Conservation (phyloP, 2,888 invertebrate species). For the Eupithecia abbreviata region DNA sequence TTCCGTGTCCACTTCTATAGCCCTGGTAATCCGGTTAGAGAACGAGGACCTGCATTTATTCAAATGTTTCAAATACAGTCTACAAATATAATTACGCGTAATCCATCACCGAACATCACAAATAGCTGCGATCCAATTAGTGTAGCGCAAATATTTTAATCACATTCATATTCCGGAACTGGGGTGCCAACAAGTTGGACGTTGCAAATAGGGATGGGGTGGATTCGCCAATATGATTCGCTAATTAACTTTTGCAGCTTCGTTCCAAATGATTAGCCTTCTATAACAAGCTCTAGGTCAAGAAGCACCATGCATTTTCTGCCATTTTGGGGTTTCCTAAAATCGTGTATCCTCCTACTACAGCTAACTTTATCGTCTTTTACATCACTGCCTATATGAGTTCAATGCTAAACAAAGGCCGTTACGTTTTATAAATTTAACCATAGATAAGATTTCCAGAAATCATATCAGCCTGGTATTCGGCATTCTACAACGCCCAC, state of each 20-base stretch:
- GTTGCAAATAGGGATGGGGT: conserved; percentile 23
- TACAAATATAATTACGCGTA: conserved; percentile 24
- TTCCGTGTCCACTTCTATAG: not conserved
- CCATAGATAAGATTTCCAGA: not conserved
- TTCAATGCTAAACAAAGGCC: not conserved
- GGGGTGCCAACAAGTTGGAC: conserved; percentile 32
- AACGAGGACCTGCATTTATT: not conserved
- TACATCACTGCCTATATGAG: not conserved
- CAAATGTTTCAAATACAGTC: not conserved
- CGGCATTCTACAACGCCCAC: not conserved
- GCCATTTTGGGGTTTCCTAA: not conserved
- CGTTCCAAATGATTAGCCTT: not conserved
- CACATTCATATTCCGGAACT: conserved; percentile 34
- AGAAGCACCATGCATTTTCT: not conserved
- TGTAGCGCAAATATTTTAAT: conserved; percentile 38
- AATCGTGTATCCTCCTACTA: not conserved
- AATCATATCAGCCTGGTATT: not conserved
- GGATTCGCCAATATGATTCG: not conserved
- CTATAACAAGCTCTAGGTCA: not conserved
- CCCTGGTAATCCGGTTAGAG: not conserved
- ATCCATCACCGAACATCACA: conserved; percentile 33
- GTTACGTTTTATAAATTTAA: not conserved
- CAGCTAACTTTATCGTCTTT: not conserved
- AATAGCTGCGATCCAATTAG: conserved; percentile 37
- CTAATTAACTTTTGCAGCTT: not conserved